Percentiles rank a stretch among this genome's conserved stretches.
Conservation (phyloP, 2,797 vertebrate genomes). For the Rhinogobio ventralis region DNA sequence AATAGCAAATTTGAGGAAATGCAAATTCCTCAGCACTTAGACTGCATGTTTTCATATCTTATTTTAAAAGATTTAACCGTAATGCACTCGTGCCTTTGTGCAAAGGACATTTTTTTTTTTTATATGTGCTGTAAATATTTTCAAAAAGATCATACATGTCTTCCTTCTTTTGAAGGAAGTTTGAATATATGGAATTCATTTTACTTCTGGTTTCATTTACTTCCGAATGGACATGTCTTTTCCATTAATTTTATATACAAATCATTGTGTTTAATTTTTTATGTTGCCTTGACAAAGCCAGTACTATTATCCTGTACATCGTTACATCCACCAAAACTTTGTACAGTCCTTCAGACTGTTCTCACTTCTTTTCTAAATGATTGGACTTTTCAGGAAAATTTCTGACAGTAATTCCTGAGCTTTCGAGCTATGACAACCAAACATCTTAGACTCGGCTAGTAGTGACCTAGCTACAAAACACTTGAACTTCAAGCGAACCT, state of each 20-base stretch:
- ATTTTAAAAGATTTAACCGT: conserved; percentile 7
- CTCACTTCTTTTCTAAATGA: background rate
- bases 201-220: background rate
- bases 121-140: conserved; percentile 17
- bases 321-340: background rate
- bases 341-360: background rate
- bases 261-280: background rate
- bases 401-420: background rate
- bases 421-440: background rate
- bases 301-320: background rate
- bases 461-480: background rate
- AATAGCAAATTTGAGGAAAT: background rate
- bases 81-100: conserved; percentile 33
- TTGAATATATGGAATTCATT: background rate
- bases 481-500: background rate
- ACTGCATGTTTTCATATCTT: conserved; percentile 25
- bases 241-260: background rate
- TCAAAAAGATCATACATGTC: background rate
- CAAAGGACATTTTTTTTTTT: background rate
- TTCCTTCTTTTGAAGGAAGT: conserved; percentile 16
- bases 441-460: background rate
- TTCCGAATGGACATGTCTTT: background rate
- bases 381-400: background rate
- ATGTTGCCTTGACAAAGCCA: conserved; percentile 7
- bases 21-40: conserved; percentile 16